Evolutionary conservation across 2,113 vertebrate genomes (phyloP).

Genomic region (Phocoena phocoena): DNA sequence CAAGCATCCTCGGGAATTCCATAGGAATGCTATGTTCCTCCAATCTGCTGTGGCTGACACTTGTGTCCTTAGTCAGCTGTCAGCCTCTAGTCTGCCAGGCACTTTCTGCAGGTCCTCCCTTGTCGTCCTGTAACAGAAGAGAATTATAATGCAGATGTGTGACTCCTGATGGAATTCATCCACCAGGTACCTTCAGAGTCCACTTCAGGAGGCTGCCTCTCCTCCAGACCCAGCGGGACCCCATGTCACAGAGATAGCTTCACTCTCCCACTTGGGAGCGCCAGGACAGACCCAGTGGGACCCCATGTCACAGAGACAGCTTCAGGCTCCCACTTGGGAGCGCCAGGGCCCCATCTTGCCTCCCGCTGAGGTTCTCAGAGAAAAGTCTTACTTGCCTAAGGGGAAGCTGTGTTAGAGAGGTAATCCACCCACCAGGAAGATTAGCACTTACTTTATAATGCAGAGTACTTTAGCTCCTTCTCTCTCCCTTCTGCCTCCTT

Average conservation of each 20-base stretch:
- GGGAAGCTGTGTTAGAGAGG: background rate
- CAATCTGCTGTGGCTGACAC: background rate
- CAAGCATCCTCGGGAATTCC: background rate
- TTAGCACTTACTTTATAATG: background rate
- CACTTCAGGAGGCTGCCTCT: background rate
- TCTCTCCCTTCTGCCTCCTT: background rate
- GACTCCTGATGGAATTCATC: background rate
- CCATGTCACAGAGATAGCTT: background rate
- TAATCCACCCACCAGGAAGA: background rate
- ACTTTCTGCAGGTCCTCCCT: background rate
- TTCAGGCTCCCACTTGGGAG: background rate
- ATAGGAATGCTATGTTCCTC: background rate
- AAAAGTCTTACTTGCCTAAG: background rate
- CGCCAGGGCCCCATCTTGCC: background rate
- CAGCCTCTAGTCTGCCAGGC: background rate
- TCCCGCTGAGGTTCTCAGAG: background rate
- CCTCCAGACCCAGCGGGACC: background rate
- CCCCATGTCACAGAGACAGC: background rate
- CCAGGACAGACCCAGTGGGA: no score
- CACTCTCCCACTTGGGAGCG: background rate
- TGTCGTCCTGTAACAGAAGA: background rate
- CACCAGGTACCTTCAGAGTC: background rate
- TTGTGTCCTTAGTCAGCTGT: background rate
- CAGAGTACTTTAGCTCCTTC: background rate
- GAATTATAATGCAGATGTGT: background rate